Base-by-base conservation (phyloP, 2,797 vertebrate species). In the Onychomys leucogaster region DNA sequence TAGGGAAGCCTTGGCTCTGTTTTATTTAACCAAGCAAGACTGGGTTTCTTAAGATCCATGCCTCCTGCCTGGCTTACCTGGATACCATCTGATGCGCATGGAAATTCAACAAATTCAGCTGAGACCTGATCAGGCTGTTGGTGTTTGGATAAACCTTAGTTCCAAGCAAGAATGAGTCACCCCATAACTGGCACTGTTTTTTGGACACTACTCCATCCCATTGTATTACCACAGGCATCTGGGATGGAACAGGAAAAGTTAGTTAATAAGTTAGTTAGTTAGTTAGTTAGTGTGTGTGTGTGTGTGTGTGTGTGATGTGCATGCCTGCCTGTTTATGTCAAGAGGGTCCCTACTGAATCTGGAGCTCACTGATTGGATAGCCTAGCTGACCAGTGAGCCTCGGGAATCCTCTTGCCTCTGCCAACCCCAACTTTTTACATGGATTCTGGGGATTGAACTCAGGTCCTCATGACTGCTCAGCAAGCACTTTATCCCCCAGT, bases 11-110 rank as follows among this genome's bases (percentile, higher is more conserved):
- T 57, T 90, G 81, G 69, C 32, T 75, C 65, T 80, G 59, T 25
- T 49, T 81, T 71, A 0, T 37, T 95, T 63, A 78, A 89, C 43
- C 0, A 25, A 81, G 82, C 75, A 93, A 96, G 96, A 69, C 94
- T 78, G 59, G 86, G 7, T 84, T 71, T 92, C 69, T n/a, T n/a
- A 87, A 89, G 88, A 65, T 55, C 52, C 2, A 2, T 81, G 57
- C 77, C 80, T 83, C 67, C 69, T 59, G 67, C 61, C 27, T 25
- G 71, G 89, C 73, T 67, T 9, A 23, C 65, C 55, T 82, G 76
- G 84, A 57, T 63, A 4, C 76, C 10, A 14, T n/a, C 10, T 67
- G 81, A 67, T 71, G 1, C 34, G 6, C 17, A n/a, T 83, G 29
- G n/a, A 80, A 85, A 61, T 41, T 16, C 0, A 29, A 21, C 17